phyloP scores from a whole-genome alignment of 2,113 vertebrate genomes.

The Rhizomys pruinosus region DNA sequence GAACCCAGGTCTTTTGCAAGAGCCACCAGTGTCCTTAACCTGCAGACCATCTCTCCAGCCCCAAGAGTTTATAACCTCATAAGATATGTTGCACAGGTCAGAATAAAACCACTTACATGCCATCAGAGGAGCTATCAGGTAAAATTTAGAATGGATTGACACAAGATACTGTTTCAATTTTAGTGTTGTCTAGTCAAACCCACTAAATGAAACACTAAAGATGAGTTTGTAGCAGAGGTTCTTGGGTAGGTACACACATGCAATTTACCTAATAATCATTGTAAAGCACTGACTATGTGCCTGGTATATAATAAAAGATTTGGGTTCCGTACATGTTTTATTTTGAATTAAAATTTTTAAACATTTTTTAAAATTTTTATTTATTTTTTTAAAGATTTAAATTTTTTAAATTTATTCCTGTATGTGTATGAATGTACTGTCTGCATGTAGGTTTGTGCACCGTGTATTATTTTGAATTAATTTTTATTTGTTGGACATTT shows the following conservation, averaged over 20 bases:
- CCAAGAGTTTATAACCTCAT: background rate
- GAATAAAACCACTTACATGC: background rate
- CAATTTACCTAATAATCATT: background rate
- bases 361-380: no score
- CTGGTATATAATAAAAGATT: background rate
- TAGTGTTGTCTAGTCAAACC: background rate
- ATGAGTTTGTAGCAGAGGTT: background rate
- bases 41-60: no score
- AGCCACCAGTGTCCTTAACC: no score
- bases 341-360: background rate
- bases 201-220: background rate
- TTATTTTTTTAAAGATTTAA: no score
- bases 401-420: no score
- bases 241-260: background rate
- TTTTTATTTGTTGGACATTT: background rate
- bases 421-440: no score
- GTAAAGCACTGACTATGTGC: background rate
- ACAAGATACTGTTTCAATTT: background rate
- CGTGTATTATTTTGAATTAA: background rate
- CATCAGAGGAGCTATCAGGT: background rate
- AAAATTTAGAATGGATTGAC: background rate
- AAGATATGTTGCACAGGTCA: background rate
- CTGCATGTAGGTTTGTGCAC: no score
- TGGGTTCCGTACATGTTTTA: background rate
- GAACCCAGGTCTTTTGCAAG: no score